Conservation (phyloP, 2,797 vertebrate genomes). For the Typhlichthys eigenmanni region DNA sequence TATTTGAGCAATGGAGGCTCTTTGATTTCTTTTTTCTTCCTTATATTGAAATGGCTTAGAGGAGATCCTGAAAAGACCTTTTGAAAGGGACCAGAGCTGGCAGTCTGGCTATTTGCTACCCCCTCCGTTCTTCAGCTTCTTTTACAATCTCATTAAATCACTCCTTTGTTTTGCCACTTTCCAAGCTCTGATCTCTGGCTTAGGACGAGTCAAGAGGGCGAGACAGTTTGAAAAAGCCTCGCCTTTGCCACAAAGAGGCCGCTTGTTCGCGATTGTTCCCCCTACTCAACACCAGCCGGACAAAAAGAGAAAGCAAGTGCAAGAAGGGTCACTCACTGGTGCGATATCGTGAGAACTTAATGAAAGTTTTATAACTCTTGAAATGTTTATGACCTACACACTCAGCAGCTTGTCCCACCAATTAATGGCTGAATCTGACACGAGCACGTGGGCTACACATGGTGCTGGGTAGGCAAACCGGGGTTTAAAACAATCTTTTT, state of each 20-base stretch:
- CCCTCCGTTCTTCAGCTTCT: slow-evolving; percentile 72
- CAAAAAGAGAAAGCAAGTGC: slow-evolving; percentile 63
- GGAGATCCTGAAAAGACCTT: slow-evolving; percentile 81
- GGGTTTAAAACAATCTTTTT: too few species aligned
- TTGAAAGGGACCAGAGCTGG: slow-evolving; percentile 77
- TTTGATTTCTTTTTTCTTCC: slow-evolving; percentile 70
- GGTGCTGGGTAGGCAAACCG: slow-evolving; percentile 7
- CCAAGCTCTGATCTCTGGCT: slow-evolving; percentile 86
- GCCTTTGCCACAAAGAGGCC: slow-evolving; percentile 75
- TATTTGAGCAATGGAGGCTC: slow-evolving; percentile 68
- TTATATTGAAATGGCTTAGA: slow-evolving; percentile 76
- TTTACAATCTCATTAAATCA: slow-evolving; percentile 87
- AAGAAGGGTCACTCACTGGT: slow-evolving; percentile 77
- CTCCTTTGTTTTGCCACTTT: slow-evolving; percentile 85
- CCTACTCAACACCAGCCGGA: slow-evolving; percentile 62
- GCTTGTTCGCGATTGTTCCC: slow-evolving; percentile 76
- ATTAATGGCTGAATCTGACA: slow-evolving; percentile 71
- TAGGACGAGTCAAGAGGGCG: slow-evolving; percentile 84
- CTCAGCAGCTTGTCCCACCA: slow-evolving; percentile 80
- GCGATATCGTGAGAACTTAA: slow-evolving; percentile 89
- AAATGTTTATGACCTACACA: slow-evolving; percentile 86
- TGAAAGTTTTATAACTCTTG: slow-evolving; percentile 89
- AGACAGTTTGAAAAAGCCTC: slow-evolving; percentile 83
- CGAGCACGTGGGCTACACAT: slow-evolving; percentile 52
- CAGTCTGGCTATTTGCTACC: slow-evolving; percentile 74